Evolutionary conservation across 1,140 invertebrate genomes (phyloP), one percentile per base, ranked within the genome.

Genomic region (Drosophila aff.): DNA sequence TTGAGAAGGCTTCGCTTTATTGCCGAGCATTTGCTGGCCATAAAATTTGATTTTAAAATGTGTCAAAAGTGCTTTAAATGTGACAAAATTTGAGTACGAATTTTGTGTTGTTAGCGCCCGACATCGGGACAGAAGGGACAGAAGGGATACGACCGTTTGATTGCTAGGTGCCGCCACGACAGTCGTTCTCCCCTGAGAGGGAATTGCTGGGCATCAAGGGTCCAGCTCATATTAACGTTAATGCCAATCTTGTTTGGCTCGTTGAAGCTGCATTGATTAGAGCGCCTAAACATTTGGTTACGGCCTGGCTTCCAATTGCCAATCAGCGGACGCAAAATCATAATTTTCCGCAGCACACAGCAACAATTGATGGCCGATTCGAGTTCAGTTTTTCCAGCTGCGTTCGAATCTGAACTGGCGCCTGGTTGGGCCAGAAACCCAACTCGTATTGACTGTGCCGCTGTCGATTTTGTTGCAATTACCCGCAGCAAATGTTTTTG

Each of bases 31-130:
- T 83, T 68, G 47, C 49, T 76, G 76, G 76, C 67, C 80, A 87
- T 86, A 71, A 86, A 87, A 87, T 87, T 69, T 77, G 76, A 86
- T 87, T 86, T 86, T 87, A 82, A 86, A 82, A 86, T 86, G 83
- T 86, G 83, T 82, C 83, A 87, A 86, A 82, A 82, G 83, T 77
- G 72, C 79, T 82, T 87, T 87, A 87, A 87, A 77, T 87, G 83
- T 74, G 79, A 61, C 79, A 67, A 76, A 80, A 86, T 86, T 87
- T 81, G 73, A 80, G 81, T 89, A 79, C 61, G 49, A 46, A 44
- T 36, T 52, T 52, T 52, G 49, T 52, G 26, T 31, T 64, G n/a
- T 55, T 76, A 18, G n/a, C n/a, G 50, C n/a, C 23, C 58, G 23
- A n/a, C 47, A 8, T 23, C 13, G 15, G 46, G 63, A 21, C 61